Evolutionary conservation across 1,140 invertebrate species (phyloP).

Genomic region (Hylyphantes graminicola): DNA sequence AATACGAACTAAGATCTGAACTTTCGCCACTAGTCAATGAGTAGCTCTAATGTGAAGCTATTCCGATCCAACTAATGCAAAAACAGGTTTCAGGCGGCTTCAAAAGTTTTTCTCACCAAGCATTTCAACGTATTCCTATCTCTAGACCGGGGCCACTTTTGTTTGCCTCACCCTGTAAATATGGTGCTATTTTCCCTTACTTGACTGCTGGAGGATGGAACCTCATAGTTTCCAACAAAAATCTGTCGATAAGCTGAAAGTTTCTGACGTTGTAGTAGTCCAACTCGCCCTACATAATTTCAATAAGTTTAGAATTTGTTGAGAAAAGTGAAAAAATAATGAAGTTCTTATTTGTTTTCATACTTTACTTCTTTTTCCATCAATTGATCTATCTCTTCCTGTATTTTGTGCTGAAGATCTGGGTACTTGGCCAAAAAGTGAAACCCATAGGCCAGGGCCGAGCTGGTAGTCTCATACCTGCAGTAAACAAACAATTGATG

Average conservation of each 20-base stretch:
- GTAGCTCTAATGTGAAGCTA: too few species aligned
- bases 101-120: too few species aligned
- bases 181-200: conserved; percentile 15
- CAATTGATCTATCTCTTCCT: conserved; percentile 65
- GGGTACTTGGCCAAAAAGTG: conserved; percentile 68
- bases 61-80: too few species aligned
- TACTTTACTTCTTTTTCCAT: conserved; percentile 43
- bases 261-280: conserved; percentile 63
- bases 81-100: too few species aligned
- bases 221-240: conserved; percentile 67
- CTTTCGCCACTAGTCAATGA: too few species aligned
- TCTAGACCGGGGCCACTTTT: too few species aligned
- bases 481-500: not conserved
- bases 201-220: conserved; percentile 65
- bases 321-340: not conserved
- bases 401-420: conserved; percentile 67
- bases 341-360: not conserved
- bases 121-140: too few species aligned
- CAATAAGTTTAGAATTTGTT: not conserved
- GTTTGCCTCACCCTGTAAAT: too few species aligned
- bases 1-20: too few species aligned
- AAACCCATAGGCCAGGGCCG: conserved; percentile 66
- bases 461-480: conserved; percentile 69
- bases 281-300: conserved; percentile 28
- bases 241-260: conserved; percentile 67